Percentiles rank a stretch among this genome's conserved stretches.
Evolutionary conservation across 2,888 invertebrate genomes (phyloP).

Genomic region (Pedicia rivosa): DNA sequence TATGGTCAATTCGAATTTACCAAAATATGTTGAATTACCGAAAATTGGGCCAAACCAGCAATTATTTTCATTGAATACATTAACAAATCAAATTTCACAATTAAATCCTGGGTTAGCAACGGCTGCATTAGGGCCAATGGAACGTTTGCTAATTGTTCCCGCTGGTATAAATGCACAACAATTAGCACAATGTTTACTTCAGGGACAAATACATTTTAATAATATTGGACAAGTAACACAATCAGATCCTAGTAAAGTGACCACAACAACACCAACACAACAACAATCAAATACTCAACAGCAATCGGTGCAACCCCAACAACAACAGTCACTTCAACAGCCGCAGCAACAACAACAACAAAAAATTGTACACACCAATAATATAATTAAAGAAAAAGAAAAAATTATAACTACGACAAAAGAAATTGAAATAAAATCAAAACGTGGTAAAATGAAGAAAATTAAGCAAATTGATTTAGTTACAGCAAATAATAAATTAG

Average conservation of each 20-base stretch:
- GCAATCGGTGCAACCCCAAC: conserved; percentile 1
- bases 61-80: conserved; percentile 28
- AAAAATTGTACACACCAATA: conserved; percentile 4
- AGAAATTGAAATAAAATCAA: not conserved
- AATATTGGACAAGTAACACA: conserved; percentile 22
- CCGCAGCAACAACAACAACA: conserved; percentile 13
- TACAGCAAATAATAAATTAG: too few relatives aligned
- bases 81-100: conserved; percentile 31
- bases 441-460: not conserved
- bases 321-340: conserved; percentile 13
- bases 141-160: conserved; percentile 28
- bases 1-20: conserved; percentile 15
- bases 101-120: conserved; percentile 28
- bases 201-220: conserved; percentile 31
- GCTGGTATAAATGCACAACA: conserved; percentile 32
- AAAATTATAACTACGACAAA: too few relatives aligned
- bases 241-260: conserved; percentile 6
- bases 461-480: not conserved
- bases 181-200: conserved; percentile 27
- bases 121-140: conserved; percentile 28
- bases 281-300: conserved; percentile 8
- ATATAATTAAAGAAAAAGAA: not conserved
- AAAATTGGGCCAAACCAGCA: conserved; percentile 29
- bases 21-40: conserved; percentile 27
- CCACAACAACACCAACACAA: conserved; percentile 10